Conservation (phyloP, 92 coral and sea anemone species). For the Porites evermanni region DNA sequence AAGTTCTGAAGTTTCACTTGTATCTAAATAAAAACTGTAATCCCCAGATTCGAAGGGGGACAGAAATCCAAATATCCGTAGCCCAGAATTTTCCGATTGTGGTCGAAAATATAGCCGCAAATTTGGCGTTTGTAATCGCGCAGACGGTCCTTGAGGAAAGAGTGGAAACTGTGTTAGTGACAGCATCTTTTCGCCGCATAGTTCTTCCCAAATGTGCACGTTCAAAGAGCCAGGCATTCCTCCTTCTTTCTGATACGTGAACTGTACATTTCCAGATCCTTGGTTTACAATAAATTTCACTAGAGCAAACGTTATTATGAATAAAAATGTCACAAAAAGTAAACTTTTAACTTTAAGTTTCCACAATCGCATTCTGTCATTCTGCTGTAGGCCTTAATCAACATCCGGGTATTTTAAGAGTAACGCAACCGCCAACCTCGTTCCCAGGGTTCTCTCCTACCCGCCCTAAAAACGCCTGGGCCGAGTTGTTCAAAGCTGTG, state of each 20-base stretch:
- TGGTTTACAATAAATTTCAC: too few species aligned
- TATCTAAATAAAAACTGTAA: slow-evolving; percentile 59
- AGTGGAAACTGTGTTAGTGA: slow-evolving; percentile 66
- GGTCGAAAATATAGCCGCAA: slow-evolving; percentile 50
- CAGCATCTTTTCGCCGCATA: slow-evolving; percentile 77
- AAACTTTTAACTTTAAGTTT: too few species aligned
- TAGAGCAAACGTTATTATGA: too few species aligned
- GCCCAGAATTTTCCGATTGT: slow-evolving; percentile 58
- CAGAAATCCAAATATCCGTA: slow-evolving; percentile 89
- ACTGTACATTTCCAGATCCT: too few species aligned
- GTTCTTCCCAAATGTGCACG: slow-evolving; percentile 78
- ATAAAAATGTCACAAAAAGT: too few species aligned
- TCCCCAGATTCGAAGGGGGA: slow-evolving; percentile 44
- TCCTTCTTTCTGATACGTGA: neutral
- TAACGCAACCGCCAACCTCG: too few species aligned
- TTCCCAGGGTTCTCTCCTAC: too few species aligned
- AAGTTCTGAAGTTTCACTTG: slow-evolving; percentile 80
- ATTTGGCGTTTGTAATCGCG: slow-evolving; percentile 39
- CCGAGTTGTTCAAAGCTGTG: too few species aligned
- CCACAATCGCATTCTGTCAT: too few species aligned
- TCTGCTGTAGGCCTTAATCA: too few species aligned
- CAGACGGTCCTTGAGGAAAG: slow-evolving; percentile 86
- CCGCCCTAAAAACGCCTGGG: too few species aligned
- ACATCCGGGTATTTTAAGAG: too few species aligned
- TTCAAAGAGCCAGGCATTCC: slow-evolving; percentile 43